Evolutionary conservation across 1,140 invertebrate species (phyloP), one percentile per base, ranked within the genome.

Genomic region (Chrysomallon squamiferum): DNA sequence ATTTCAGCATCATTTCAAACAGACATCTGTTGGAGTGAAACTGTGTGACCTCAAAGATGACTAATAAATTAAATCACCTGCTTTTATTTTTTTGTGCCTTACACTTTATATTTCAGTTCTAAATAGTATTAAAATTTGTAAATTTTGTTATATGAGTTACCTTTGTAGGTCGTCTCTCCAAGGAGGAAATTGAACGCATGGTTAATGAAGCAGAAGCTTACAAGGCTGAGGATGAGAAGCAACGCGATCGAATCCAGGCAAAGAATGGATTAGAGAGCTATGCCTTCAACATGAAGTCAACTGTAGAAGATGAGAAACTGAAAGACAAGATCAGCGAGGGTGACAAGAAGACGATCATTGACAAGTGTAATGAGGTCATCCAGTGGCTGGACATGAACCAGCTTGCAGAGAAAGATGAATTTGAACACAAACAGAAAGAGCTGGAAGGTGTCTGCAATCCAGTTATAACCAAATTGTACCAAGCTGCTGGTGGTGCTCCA

Each of bases 131-230:
- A 45, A 20, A 20, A 7, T 13, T 30, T 18, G 18, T 0, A 15
- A 13, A 6, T 7, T 43, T 7, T 30, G 3, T 32, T 22, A 30
- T 7, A 49, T 67, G 0, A 30, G 35, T 66, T 54, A 57, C 35
- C 43, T 38, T 62, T 72, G 29, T 43, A 83, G 82, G 96, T 69
- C 92, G 96, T 77, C 89, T 98, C 0, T 93, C 91, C 81, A 97
- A 98, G 87, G 95, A 97, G 80, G 96, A 98, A 73, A 98, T 98
- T 78, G 95, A 98, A 83, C 89, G 94, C 50, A 98, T 98, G 96
- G 94, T 98, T 45, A 93, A 95, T 66, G 96, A 99, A 73, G 96
- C 96, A 22, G 95, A 98, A 84, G 95, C 94, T 80, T 98, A 95
- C 89, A 91, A 93, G 74, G 91, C 87, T 66, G 85, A 84, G n/a